Base-by-base conservation (phyloP, 2,797 vertebrate genomes). In the Corythornis leucogaster region DNA sequence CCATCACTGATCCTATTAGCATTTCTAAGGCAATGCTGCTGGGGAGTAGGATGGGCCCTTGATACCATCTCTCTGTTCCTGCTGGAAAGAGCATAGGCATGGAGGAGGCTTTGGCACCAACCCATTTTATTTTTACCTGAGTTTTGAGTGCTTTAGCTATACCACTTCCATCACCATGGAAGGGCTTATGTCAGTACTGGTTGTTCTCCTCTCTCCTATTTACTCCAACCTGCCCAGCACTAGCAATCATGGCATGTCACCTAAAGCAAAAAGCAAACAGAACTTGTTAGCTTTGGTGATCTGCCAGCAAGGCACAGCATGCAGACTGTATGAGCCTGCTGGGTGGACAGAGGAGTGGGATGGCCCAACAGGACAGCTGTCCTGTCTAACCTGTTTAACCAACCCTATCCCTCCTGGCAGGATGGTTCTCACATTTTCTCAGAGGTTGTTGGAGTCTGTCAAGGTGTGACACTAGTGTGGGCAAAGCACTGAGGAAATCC, bases 1-100 rank as follows among this genome's bases (percentile, higher is more conserved):
- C 53, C 69, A 90, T 55, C 58, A 58, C 55, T 95, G 93, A 96
- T 92, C 95, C 95, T 90, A 91, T 95, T 92, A 97, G 53, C 18
- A 70, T 54, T 83, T 90, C 80, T 85, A 62, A 95, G 51, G 16
- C 64, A 92, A 92, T 92, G 73, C 77, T 92, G 30, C 62, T 64
- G 51, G 17, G 31, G 51, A 57, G 24, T 45, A 59, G 83, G 31
- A n/a, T 45, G 71, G 64, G 28, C 85, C 53, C 33, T 91, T 35
- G 18, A 25, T 30, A 57, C 25, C 50, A 40, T 35, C 21, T 13
- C 12, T 54, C 45, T 46, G 24, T 12, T 28, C 57, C 7, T 28
- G 5, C 43, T 58, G 63, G n/a, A 57, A 74, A 75, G 26, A 75
- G 6, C 43, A 15, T 3, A 54, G 30, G 15, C 31, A n/a, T 11